Conservation (phyloP, 2,888 invertebrate genomes). For the Epinotia nisella region DNA sequence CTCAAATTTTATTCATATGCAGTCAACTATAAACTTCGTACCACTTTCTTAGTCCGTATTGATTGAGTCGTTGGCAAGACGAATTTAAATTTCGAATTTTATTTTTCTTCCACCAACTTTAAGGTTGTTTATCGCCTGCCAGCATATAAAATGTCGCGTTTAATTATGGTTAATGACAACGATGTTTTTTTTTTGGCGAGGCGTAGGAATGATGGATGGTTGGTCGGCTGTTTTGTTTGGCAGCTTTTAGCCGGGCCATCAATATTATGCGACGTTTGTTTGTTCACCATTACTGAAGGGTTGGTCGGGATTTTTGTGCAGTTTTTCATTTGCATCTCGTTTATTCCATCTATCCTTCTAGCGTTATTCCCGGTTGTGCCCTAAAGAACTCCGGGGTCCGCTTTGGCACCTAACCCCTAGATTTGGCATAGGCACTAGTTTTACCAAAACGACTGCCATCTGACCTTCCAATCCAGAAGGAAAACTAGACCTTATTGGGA, state of each 20-base stretch:
- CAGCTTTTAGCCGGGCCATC: constrained; percentile 41
- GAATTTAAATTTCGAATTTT: constrained; percentile 31
- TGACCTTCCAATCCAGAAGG: too few species aligned
- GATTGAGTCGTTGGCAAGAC: constrained; percentile 23
- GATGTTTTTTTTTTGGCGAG: constrained; percentile 57
- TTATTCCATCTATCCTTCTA: not conserved
- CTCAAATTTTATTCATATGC: too few species aligned
- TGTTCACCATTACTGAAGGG: constrained; percentile 25
- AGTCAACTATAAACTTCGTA: too few species aligned
- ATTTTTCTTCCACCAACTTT: constrained; percentile 29
- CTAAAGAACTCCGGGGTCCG: too few species aligned
- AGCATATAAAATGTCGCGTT: constrained; percentile 52
- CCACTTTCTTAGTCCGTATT: not conserved
- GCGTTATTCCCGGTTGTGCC: too few species aligned
- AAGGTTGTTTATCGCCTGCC: constrained; percentile 46
- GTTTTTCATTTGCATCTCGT: constrained; percentile 23
- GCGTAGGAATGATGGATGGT: constrained; percentile 59
- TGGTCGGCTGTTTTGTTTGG: constrained; percentile 43
- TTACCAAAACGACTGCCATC: too few species aligned
- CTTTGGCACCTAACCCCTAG: too few species aligned
- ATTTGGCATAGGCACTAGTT: too few species aligned
- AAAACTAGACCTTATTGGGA: too few species aligned
- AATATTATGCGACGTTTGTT: constrained; percentile 37
- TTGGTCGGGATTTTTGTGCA: constrained; percentile 22
- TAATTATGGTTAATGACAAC: constrained; percentile 67